phyloP scores from a whole-genome alignment of 1,140 invertebrate genomes.

The Cotesia typhae region DNA sequence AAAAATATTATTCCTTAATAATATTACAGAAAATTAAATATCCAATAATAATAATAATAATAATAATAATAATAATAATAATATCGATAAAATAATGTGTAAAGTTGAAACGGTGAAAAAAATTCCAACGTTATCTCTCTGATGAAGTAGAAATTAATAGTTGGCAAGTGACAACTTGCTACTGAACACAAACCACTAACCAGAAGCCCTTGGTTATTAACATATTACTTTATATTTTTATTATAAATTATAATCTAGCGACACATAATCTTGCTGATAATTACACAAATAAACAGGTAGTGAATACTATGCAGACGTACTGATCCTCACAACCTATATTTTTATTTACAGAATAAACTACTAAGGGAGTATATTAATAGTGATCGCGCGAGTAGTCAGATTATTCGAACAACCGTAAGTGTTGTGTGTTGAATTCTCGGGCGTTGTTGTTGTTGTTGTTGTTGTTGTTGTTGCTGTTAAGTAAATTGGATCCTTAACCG shows the following conservation, averaged over 20 bases:
- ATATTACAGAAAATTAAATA: no score
- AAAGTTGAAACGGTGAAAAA: slow-evolving; percentile 45
- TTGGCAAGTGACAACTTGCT: slow-evolving; percentile 29
- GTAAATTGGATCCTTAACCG: slow-evolving; percentile 66
- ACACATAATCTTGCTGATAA: no score
- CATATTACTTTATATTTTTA: no score
- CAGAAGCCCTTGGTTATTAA: no score
- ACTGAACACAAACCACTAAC: slow-evolving; percentile 39
- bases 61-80: no score
- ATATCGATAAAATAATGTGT: neutral
- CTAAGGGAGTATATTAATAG: neutral
- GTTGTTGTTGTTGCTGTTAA: slow-evolving; percentile 55
- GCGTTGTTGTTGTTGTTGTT: slow-evolving; percentile 53
- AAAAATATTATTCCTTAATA: no score
- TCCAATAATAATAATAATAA: no score
- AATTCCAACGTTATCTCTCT: slow-evolving; percentile 54
- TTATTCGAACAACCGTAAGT: slow-evolving; percentile 59
- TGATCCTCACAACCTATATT: no score
- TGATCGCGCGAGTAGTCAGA: slow-evolving; percentile 33
- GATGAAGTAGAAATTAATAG: slow-evolving; percentile 57
- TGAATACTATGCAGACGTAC: no score
- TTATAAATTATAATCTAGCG: no score
- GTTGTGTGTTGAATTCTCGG: slow-evolving; percentile 66
- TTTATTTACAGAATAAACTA: no score
- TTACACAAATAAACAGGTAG: no score